These are phyloP conservation scores for Reinhardtius hippoglossoides DNA, from an alignment of 2,113 vertebrate genomes.

Conservation along the genomic window DNA sequence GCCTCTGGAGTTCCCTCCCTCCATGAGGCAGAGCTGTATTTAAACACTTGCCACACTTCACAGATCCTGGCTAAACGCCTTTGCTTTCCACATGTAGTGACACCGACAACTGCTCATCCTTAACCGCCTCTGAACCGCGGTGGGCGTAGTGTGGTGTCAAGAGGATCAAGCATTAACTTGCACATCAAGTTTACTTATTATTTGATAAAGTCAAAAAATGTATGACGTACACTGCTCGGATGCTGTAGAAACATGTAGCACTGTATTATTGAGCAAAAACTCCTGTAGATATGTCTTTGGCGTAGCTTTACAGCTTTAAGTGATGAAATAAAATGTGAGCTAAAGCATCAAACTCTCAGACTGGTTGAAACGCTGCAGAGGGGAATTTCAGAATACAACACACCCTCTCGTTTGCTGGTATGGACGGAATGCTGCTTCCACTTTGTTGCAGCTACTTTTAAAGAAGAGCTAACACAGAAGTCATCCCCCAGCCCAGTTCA, in stretches of 20 bases:
- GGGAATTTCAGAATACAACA: constrained; percentile 19
- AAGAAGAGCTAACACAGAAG: constrained; percentile 34
- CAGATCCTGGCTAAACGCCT: constrained; percentile 38
- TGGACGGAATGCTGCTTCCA: constrained; percentile 49
- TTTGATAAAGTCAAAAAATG: not conserved
- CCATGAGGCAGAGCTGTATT: constrained; percentile 57
- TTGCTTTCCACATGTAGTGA: constrained; percentile 24
- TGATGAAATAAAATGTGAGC: not conserved
- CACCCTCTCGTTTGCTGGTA: constrained; percentile 42
- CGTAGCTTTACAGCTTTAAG: too few species aligned
- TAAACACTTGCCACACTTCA: constrained; percentile 61
- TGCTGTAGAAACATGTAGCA: not conserved
- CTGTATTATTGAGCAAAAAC: too few species aligned
- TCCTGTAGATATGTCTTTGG: too few species aligned
- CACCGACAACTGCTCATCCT: constrained; percentile 7
- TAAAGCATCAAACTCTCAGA: constrained; percentile 2
- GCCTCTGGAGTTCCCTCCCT: constrained; percentile 62
- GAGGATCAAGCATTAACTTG: not conserved
- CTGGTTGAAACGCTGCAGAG: constrained; percentile 37
- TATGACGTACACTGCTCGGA: not conserved
- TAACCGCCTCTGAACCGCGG: constrained; percentile 1
- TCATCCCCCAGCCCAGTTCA: constrained; percentile 30
- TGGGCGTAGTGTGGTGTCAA: not conserved
- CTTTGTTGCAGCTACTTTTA: constrained; percentile 15
- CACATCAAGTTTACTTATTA: not conserved